These are phyloP conservation scores for Zosterops pallidus DNA, from an alignment of 2,113 vertebrate genomes.

Conservation along the genomic window DNA sequence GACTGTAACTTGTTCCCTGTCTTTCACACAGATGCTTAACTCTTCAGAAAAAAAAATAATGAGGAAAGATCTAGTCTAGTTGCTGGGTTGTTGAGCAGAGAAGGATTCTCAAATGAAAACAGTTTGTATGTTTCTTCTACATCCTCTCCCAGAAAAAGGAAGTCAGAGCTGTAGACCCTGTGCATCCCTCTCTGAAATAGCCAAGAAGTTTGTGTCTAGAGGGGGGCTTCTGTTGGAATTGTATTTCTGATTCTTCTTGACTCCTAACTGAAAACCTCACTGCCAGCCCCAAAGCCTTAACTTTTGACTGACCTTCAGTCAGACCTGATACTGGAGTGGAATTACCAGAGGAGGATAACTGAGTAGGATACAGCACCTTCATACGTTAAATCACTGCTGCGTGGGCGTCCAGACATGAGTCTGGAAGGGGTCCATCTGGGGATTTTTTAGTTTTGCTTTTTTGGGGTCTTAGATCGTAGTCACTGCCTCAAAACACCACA, in stretches of 20 bases:
- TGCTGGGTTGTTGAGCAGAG: background rate
- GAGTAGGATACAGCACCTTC: background rate
- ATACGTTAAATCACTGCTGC: background rate
- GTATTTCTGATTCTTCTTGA: rapidly evolving
- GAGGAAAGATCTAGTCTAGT: background rate
- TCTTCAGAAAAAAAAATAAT: background rate
- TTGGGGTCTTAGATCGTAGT: background rate
- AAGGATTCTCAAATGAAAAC: background rate
- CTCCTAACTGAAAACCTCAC: background rate
- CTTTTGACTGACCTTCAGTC: conserved; percentile 3
- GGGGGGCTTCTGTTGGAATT: background rate
- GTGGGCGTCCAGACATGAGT: background rate
- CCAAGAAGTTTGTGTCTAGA: rapidly evolving
- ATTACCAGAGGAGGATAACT: background rate
- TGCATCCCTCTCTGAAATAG: background rate
- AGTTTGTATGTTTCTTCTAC: background rate
- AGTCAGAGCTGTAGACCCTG: background rate
- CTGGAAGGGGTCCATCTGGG: background rate
- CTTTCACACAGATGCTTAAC: background rate
- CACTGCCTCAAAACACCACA: background rate
- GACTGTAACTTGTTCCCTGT: background rate
- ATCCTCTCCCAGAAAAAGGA: background rate
- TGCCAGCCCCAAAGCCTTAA: background rate
- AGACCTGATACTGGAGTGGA: background rate
- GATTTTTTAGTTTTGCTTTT: background rate